A percentile compares a stretch with the other conserved stretches of the same genome.
These are phyloP conservation scores for Embidobia sp. DNA, from an alignment of 2,888 invertebrate genomes.

Conservation along the genomic window DNA sequence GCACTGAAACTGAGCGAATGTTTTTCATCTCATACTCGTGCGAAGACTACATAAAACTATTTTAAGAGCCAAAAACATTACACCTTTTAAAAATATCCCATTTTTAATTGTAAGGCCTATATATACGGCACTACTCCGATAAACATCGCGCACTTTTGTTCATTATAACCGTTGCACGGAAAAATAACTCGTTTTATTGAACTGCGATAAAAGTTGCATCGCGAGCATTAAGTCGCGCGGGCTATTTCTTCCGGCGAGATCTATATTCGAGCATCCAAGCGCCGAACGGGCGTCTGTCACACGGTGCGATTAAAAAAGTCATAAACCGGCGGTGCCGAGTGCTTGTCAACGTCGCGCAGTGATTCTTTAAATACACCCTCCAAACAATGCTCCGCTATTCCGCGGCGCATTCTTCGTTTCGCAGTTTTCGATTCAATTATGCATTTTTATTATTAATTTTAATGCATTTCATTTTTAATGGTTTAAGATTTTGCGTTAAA, in stretches of 20 bases:
- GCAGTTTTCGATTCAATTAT: not conserved
- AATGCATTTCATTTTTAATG: no score
- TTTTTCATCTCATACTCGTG: no score
- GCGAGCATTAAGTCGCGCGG: not conserved
- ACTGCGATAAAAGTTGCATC: conserved; percentile 12
- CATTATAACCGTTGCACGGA: no score
- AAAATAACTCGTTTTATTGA: conserved; percentile 17
- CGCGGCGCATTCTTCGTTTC: not conserved
- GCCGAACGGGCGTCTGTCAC: not conserved
- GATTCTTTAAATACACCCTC: conserved; percentile 18
- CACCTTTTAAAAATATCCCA: no score
- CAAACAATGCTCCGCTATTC: not conserved
- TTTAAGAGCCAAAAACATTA: no score
- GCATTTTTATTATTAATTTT: no score
- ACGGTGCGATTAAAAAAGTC: conserved; percentile 8
- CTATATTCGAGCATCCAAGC: conserved; percentile 1
- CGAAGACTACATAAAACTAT: no score
- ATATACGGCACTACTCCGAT: no score
- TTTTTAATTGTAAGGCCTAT: no score
- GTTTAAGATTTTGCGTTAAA: no score
- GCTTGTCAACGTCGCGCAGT: conserved; percentile 1
- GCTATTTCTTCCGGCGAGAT: not conserved
- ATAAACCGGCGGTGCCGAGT: conserved; percentile 7
- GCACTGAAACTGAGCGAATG: no score
- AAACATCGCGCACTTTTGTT: conserved; percentile 10